A percentile compares a stretch with the other conserved stretches of the same genome.
These are phyloP conservation scores for Apoderus coryli DNA, from an alignment of 2,888 invertebrate species.

Conservation along the genomic window DNA sequence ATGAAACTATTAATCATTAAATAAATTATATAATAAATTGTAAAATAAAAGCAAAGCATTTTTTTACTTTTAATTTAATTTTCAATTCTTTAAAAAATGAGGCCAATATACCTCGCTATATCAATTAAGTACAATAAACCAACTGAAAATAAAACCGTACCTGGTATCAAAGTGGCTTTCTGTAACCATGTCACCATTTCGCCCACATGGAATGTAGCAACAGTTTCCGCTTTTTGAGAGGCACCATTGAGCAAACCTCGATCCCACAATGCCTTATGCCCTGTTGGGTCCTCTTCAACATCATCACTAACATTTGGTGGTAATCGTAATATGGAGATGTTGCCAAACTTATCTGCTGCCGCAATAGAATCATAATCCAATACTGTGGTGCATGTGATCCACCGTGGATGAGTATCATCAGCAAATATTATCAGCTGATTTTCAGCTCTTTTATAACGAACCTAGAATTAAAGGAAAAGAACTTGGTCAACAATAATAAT, in stretches of 20 bases:
- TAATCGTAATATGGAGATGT: conserved; percentile 67
- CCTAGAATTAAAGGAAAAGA: too few species aligned
- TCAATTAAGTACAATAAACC: too few species aligned
- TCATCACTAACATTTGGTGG: conserved; percentile 91
- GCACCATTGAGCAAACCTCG: conserved; percentile 59
- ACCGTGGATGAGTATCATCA: conserved; percentile 94
- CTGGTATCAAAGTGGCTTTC: conserved; percentile 79
- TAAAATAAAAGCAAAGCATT: too few species aligned
- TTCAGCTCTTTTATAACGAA: conserved; percentile 83
- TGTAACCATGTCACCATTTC: conserved; percentile 93
- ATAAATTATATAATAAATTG: too few species aligned
- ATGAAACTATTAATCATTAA: too few species aligned
- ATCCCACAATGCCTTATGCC: conserved; percentile 95
- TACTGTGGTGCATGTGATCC: conserved; percentile 84
- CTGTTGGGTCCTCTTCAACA: conserved; percentile 98
- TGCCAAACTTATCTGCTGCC: conserved; percentile 96
- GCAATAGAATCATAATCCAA: conserved; percentile 95
- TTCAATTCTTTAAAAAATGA: too few species aligned
- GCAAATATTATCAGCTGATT: conserved; percentile 97
- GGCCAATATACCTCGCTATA: too few species aligned
- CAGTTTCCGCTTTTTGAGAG: conserved; percentile 90
- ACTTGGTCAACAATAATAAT: too few species aligned
- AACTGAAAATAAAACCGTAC: too few species aligned
- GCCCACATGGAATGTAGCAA: conserved; percentile 89
- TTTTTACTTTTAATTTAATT: too few species aligned